A percentile compares a stretch with the other conserved stretches of the same genome.
Conservation (phyloP, 1,140 invertebrate species). For the Temnothorax longispinosus region DNA sequence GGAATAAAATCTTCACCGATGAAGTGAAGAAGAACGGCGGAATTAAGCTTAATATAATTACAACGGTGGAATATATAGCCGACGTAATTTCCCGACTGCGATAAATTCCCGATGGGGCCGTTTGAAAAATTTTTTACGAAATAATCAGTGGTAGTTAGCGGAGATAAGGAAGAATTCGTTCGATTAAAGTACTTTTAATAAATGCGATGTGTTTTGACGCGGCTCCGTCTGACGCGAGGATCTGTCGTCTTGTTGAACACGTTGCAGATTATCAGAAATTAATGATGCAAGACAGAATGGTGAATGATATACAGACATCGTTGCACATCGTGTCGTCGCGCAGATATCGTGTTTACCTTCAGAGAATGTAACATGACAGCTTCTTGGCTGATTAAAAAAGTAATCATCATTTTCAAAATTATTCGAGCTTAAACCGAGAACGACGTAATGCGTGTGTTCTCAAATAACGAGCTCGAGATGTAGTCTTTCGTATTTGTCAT, state of each 20-base stretch:
- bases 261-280: conserved; percentile 52
- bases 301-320: conserved; percentile 18
- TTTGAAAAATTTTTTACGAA: conserved; percentile 17
- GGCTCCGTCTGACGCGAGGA: neutral
- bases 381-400: conserved; percentile 32
- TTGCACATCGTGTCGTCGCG: conserved; percentile 27
- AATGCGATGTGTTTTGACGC: conserved; percentile 23
- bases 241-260: conserved; percentile 11
- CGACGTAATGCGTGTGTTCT: neutral
- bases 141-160: neutral
- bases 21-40: neutral
- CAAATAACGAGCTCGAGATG: neutral
- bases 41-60: conserved; percentile 39
- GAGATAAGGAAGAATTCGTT: neutral
- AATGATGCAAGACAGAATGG: conserved; percentile 39
- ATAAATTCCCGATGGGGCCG: neutral
- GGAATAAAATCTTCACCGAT: conserved; percentile 6
- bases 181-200: neutral
- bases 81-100: neutral
- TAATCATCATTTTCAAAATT: conserved; percentile 15
- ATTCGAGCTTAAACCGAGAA: neutral
- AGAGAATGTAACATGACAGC: conserved; percentile 33
- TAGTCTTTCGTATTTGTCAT: neutral
- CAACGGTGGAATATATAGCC: neutral
- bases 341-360: conserved; percentile 26